Conservation (phyloP, 2,113 vertebrate species). For the Colossoma macropomum region DNA sequence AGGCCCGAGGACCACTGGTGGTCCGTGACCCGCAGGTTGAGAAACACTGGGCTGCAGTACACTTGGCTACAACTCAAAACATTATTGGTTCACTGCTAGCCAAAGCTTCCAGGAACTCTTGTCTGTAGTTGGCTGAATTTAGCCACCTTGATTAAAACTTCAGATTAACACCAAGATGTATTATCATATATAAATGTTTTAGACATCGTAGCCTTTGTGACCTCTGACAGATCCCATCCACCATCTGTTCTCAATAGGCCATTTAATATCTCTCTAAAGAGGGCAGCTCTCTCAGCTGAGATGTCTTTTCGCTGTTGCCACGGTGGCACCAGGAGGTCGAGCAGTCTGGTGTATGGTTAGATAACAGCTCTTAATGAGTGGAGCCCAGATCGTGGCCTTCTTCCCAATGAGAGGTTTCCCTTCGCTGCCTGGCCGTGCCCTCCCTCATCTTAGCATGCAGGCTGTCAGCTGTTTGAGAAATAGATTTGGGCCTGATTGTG, state of each 20-base stretch:
- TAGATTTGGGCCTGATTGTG: neutral
- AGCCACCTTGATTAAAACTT: too few relatives aligned
- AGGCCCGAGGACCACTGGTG: too few relatives aligned
- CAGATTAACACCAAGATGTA: too few relatives aligned
- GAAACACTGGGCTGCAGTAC: too few relatives aligned
- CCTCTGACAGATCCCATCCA: neutral
- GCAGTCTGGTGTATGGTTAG: constrained; percentile 22
- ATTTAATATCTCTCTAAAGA: constrained; percentile 29
- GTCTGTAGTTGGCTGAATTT: too few relatives aligned
- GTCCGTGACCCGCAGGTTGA: too few relatives aligned
- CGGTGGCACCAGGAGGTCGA: neutral
- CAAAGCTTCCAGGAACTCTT: too few relatives aligned
- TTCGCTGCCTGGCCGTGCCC: constrained; percentile 27
- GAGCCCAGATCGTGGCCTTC: constrained; percentile 32
- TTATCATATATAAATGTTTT: neutral
- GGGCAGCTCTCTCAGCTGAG: constrained; percentile 35
- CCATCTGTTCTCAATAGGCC: neutral
- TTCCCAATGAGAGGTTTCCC: constrained; percentile 20
- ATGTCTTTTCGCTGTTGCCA: constrained; percentile 28
- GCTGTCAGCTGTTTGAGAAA: neutral
- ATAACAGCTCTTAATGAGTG: constrained; percentile 45
- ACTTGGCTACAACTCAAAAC: too few relatives aligned
- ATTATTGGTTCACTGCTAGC: too few relatives aligned
- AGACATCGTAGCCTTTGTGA: neutral
- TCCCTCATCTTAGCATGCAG: constrained; percentile 3